Evolutionary conservation across 1,140 invertebrate species (phyloP), one percentile per base, ranked within the genome.

Genomic region (Drosophila varians): DNA sequence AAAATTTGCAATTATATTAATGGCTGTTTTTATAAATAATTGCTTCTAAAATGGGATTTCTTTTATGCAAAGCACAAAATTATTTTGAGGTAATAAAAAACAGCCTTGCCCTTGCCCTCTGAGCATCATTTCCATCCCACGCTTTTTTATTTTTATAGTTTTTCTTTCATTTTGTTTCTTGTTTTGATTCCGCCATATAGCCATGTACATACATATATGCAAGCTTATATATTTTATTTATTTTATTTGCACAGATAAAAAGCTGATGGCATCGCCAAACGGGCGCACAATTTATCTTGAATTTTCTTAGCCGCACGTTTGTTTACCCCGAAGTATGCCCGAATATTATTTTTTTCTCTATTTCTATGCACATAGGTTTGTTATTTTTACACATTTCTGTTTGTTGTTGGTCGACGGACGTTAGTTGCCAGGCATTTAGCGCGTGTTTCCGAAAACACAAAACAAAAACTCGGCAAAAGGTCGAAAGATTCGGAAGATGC

Each of bases 331-430:
- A 53, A 66, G 38, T 57, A 74, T 40, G 43, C 71, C 53, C 18
- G 69, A 53, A 40, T 52, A 45, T 57, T 52, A 45, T 57, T 42
- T 7, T 46, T 40, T 47, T 12, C 26, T n/a, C 26, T 73, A 74
- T 82, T 65, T 56, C 56, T 45, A 49, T 47, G 48, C 46, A 19
- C 34, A 53, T 48, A 16, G 48, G 19, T 62, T 78, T 83, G 74
- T 83, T 83, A 74, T 83, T 83, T 84, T 83, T 84, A 84, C 74
- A 77, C 68, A 55, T 77, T 72, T 31, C 31, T 71, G 53, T 62
- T 42, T 61, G 36, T 38, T 38, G 26, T 69, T 70, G 72, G 18
- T 14, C 49, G 11, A 34, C 48, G 34, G 40, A 34, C 54, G 74
- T 46, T 56, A 6, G 54, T 49, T 40, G 58, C 66, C 60, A 65